Evolutionary conservation across 2,797 vertebrate genomes (phyloP), one percentile per base, ranked within the genome.

Genomic region (Sardinella longiceps): DNA sequence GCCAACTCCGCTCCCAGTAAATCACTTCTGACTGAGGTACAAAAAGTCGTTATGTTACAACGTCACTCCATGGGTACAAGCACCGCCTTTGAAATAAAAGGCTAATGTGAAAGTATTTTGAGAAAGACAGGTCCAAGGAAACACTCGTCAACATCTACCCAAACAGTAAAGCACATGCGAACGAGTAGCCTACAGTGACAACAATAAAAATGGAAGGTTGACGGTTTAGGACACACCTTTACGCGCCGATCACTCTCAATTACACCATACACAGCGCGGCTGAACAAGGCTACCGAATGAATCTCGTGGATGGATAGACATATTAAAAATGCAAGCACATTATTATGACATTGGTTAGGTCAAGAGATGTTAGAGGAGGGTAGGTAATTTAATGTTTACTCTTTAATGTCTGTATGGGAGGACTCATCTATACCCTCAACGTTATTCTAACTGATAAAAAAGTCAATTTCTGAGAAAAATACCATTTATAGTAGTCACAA

Each of bases 11-110:
- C 92, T 92, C 93, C 92, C 94, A 93, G 93, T 93, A 94, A 95
- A 96, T 95, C 95, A 95, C 93, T 95, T 94, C 93, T 92, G 91
- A 95, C 93, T 92, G 93, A 85, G 92, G 93, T 92, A 89, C 93
- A 85, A 88, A 93, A 94, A 94, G 93, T 95, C 94, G 94, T 94
- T 95, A 91, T 93, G 94, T 80, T 48, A 30, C 80, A 66, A 94
- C 94, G 94, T 94, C 94, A 90, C 94, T 94, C 93, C 86, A 91
- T 86, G 92, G 93, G 91, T 93, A 92, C 91, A 96, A 95, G 95
- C 95, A 84, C 95, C 95, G 95, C 95, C 95, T 95, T 93, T 95
- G 93, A 94, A 95, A 93, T 94, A 95, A 93, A 94, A 93, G 94
- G 80, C 18, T 39, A 77, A 45, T 14, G 58, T 50, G 56, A 39